phyloP scores from a whole-genome alignment of 2,888 invertebrate genomes.

The Penaeus monodon region DNA sequence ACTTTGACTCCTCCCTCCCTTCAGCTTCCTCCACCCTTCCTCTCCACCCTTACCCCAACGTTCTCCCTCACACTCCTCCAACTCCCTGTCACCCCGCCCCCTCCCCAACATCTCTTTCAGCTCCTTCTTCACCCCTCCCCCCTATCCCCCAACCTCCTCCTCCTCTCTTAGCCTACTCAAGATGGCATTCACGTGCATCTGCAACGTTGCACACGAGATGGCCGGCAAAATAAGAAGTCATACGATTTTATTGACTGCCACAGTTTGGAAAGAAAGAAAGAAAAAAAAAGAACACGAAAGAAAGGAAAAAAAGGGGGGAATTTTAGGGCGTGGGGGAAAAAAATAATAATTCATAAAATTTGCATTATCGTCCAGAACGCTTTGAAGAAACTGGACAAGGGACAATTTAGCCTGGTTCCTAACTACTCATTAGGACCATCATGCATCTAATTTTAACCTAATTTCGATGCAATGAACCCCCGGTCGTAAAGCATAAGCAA shows the following conservation, averaged over 20 bases:
- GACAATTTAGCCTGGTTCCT: conserved; percentile 20
- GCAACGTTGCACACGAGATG: not conserved
- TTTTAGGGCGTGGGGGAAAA: not conserved
- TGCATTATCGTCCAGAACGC: no score
- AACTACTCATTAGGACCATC: conserved; percentile 28
- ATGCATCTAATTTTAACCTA: conserved; percentile 43
- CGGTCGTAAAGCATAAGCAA: no score
- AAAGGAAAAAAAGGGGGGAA: not conserved
- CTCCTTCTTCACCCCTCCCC: no score
- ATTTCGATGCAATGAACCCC: conserved; percentile 22
- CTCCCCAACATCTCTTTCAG: no score
- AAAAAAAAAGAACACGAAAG: not conserved
- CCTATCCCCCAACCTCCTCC: no score
- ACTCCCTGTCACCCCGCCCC: no score
- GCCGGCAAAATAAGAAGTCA: not conserved
- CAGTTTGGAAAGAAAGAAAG: not conserved
- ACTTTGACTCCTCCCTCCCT: no score
- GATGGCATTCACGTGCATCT: not conserved
- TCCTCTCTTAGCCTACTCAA: no score
- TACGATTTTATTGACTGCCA: not conserved
- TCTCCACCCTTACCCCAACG: no score
- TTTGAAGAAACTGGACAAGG: conserved; percentile 4
- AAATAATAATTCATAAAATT: no score
- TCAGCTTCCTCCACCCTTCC: no score
- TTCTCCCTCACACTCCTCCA: no score